Conservation (phyloP, 2,888 invertebrate species). For the Steinernema scapterisci region DNA sequence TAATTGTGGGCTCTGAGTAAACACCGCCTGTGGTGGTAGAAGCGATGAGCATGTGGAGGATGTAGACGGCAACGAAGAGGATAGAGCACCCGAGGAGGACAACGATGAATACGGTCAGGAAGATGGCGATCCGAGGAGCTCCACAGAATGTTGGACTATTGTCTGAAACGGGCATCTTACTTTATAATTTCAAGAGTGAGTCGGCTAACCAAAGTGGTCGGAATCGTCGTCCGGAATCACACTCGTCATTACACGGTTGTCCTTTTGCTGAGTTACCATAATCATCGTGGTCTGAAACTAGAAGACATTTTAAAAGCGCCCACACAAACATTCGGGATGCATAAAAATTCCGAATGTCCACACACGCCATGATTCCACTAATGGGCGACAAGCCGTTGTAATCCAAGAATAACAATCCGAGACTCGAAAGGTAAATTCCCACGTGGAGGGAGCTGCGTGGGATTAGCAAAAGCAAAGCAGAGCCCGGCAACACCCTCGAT, state of each 20-base stretch:
- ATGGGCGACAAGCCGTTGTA: too few relatives aligned
- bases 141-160: background rate
- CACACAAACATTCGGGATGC: too few relatives aligned
- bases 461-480: background rate
- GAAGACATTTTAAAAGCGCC: background rate
- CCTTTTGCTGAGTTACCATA: background rate
- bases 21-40: background rate
- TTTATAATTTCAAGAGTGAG: background rate
- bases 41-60: constrained; percentile 18
- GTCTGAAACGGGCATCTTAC: background rate
- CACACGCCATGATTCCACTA: too few relatives aligned
- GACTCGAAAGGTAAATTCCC: background rate
- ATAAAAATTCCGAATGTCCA: too few relatives aligned
- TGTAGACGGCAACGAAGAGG: constrained; percentile 16
- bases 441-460: background rate
- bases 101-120: constrained; percentile 21
- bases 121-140: constrained; percentile 16
- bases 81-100: constrained; percentile 25
- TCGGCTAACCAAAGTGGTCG: background rate
- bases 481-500: background rate
- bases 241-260: background rate
- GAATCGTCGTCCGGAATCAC: background rate
- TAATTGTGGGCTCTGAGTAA: background rate
- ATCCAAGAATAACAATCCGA: background rate
- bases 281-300: background rate